Evolutionary conservation across 2,113 vertebrate genomes (phyloP), one percentile per base, ranked within the genome.

Genomic region (Neotoma lepida): DNA sequence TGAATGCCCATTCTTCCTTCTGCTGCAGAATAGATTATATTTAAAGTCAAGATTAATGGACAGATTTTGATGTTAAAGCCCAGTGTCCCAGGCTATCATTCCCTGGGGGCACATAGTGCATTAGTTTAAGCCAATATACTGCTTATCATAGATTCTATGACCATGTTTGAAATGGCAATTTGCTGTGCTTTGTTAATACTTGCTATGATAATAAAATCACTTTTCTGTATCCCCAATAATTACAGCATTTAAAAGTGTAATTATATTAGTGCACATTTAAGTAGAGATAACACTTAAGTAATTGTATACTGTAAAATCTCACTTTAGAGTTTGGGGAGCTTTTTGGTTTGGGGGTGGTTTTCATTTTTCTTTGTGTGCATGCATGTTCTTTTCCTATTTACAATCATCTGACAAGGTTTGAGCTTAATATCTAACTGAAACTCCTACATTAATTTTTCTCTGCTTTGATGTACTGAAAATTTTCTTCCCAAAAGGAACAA

Each of bases 241-340:
- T 99, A 98, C 96, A 98, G 98, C 99, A 99, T 99, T 99, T 99
- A 99, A 97, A 99, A 98, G 98, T 98, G 98, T 99, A 99, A 99
- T 99, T 98, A 97, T 97, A 99, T 99, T 99, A 99, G 98, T 98
- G 96, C 98, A 98, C 98, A 98, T 99, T 99, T 99, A 99, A 98
- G 98, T 99, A 98, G 96, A 98, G 98, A 98, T 98, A 98, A 97
- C 96, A 98, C 97, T 95, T 98, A 98, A 98, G 98, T 98, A 98
- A 98, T 98, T 98, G 98, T 94, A 95, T 91, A 90, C 97, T 98
- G 98, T 98, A 98, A 98, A 98, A 98, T 98, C 98, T 98, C 95
- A 98, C 95, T 97, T 97, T 73, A 56, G 86, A 54, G n/a, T 96
- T 74, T 97, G 33, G 22, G 87, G 24, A 74, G 28, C n/a, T 70